These are phyloP conservation scores for Rotaria socialis DNA, from an alignment of 2,888 invertebrate genomes.

Conservation along the genomic window DNA sequence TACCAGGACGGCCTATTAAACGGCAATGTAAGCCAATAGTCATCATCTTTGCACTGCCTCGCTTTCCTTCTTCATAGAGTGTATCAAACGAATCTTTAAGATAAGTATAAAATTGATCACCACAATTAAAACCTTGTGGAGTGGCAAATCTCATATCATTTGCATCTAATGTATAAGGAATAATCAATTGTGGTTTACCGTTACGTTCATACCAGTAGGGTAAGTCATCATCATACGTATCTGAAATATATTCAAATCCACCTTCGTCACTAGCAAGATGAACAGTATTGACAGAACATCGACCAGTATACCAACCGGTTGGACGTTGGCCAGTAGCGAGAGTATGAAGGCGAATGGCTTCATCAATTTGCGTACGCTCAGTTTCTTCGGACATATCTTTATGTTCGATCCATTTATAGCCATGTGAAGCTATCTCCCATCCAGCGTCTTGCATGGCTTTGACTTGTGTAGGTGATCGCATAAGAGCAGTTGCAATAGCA, in stretches of 20 bases:
- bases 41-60: neutral
- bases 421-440: neutral
- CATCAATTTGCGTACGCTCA: neutral
- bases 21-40: neutral
- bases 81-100: neutral
- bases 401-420: neutral
- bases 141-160: conserved; percentile 9
- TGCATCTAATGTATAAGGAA: neutral
- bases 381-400: neutral
- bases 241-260: neutral
- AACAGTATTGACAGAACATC: neutral
- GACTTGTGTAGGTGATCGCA: neutral
- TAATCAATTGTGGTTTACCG: neutral
- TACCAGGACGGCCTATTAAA: neutral
- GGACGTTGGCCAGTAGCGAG: neutral
- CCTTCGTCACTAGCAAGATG: neutral
- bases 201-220: conserved; percentile 3
- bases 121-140: neutral
- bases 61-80: neutral
- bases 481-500: neutral
- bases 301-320: neutral
- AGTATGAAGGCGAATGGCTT: neutral
- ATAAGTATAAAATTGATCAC: conserved; percentile 2
- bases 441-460: neutral
- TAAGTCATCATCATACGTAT: neutral